Conservation (phyloP, 2,113 vertebrate species). For the Myrmecophaga tridactyla region DNA sequence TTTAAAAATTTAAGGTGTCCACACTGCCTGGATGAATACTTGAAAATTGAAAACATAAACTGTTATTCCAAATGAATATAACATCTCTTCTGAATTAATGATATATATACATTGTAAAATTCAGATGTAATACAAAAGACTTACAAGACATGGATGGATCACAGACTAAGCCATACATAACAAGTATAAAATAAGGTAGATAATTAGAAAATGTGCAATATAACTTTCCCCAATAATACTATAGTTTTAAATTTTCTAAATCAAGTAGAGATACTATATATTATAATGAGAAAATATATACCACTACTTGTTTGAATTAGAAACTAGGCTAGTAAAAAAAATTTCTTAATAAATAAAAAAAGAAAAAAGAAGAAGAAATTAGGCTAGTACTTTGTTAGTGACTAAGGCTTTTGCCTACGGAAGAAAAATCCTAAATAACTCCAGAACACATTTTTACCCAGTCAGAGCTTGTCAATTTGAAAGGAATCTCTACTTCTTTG, state of each 20-base stretch:
- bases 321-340: background rate
- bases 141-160: background rate
- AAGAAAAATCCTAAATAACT: background rate
- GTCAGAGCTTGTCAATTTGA: background rate
- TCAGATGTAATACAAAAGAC: background rate
- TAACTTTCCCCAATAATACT: background rate
- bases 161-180: background rate
- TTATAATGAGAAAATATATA: background rate
- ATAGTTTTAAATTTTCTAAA: background rate
- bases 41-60: background rate
- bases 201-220: background rate
- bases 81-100: background rate
- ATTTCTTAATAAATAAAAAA: no score
- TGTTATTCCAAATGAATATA: background rate
- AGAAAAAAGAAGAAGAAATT: no score
- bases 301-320: background rate
- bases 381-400: background rate
- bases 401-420: background rate
- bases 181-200: background rate
- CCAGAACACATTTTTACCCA: background rate
- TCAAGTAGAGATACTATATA: background rate
- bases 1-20: background rate
- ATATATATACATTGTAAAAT: background rate
- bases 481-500: background rate
- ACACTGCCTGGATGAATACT: background rate